Conservation (phyloP, 2,113 vertebrate species). For the Caranx melampygus region DNA sequence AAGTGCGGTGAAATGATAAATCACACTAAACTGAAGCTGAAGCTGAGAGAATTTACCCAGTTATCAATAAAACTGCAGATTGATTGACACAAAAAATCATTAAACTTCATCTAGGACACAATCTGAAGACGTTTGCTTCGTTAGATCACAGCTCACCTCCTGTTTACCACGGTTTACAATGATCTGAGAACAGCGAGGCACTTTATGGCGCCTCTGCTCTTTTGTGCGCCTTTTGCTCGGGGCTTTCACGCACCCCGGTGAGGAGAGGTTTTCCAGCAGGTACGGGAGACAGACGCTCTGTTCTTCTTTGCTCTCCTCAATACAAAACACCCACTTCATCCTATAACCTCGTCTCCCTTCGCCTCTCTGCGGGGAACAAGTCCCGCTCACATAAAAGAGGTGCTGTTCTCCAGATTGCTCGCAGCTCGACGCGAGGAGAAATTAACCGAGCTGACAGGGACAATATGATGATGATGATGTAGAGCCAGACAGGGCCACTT, state of each 20-base stretch:
- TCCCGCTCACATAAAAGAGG: slow-evolving; percentile 49
- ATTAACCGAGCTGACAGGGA: slow-evolving; percentile 54
- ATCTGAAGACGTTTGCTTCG: too few species aligned
- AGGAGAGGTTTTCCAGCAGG: slow-evolving; percentile 27
- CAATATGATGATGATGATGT: slow-evolving; percentile 52
- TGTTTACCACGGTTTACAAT: neutral
- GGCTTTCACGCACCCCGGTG: slow-evolving; percentile 41
- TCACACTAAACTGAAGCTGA: too few species aligned
- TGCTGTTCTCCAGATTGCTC: slow-evolving; percentile 62
- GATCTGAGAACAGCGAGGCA: neutral
- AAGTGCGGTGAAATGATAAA: neutral
- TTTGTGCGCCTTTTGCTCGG: slow-evolving; percentile 7
- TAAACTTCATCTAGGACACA: too few species aligned
- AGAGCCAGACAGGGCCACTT: neutral
- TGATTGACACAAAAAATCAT: neutral
- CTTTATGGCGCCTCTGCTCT: neutral
- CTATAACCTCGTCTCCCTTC: neutral
- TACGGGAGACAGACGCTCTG: slow-evolving; percentile 49
- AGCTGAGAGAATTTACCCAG: neutral
- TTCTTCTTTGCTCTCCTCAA: slow-evolving; percentile 26
- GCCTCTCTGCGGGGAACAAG: slow-evolving; percentile 55
- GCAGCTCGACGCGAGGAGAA: slow-evolving; percentile 53
- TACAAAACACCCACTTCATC: slow-evolving; percentile 48
- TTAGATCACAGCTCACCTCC: neutral
- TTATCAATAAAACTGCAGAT: neutral